These are phyloP conservation scores for Actenoides hombroni DNA, from an alignment of 2,113 vertebrate genomes.

Conservation along the genomic window DNA sequence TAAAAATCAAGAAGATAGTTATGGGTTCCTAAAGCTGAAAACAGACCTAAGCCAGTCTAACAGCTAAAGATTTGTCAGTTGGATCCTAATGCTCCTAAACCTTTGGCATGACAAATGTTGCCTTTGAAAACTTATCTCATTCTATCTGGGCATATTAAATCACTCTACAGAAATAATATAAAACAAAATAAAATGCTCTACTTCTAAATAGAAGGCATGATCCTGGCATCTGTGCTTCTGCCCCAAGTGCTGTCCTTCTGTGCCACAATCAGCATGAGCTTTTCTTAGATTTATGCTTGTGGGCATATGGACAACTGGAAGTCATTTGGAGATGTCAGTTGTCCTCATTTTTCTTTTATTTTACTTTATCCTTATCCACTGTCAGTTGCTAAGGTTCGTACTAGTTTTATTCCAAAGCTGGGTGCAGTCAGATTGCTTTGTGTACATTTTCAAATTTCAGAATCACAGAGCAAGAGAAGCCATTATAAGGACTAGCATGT, in stretches of 20 bases:
- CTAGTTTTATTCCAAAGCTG: neutral
- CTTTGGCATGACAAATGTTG: conserved; percentile 49
- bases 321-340: conserved; percentile 47
- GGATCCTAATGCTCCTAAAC: conserved; percentile 57
- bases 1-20: conserved; percentile 50
- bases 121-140: conserved; percentile 32
- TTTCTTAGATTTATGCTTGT: conserved; percentile 61
- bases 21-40: conserved; percentile 42
- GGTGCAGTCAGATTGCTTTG: neutral
- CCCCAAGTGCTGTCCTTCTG: conserved; percentile 56
- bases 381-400: neutral
- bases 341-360: conserved; percentile 18
- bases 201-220: conserved; percentile 49
- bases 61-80: conserved; percentile 65
- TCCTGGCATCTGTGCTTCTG: conserved; percentile 61
- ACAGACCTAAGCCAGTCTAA: conserved; percentile 37
- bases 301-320: conserved; percentile 63
- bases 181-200: conserved; percentile 37
- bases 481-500: neutral
- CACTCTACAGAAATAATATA: neutral
- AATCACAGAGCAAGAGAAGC: neutral
- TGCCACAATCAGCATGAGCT: conserved; percentile 54
- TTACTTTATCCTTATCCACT: neutral
- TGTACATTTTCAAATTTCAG: neutral
- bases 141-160: conserved; percentile 51